phyloP scores from a whole-genome alignment of 2,113 vertebrate species.

The Phylloscopus trochilus region DNA sequence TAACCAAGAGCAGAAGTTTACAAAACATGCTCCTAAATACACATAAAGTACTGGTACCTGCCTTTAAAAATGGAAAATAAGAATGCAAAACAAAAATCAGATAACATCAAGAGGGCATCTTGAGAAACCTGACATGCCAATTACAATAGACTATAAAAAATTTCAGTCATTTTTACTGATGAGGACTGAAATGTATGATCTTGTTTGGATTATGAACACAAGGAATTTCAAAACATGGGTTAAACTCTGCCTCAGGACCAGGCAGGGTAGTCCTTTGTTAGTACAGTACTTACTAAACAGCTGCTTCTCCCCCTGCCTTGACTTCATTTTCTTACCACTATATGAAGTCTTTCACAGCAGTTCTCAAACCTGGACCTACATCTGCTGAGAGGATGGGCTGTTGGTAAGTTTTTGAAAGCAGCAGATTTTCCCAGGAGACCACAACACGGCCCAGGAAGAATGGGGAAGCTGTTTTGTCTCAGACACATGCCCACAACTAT shows the following conservation, averaged over 20 bases:
- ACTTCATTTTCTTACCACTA: not conserved
- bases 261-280: not conserved
- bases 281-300: not conserved
- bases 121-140: not conserved
- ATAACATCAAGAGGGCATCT: not conserved
- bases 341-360: not conserved
- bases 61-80: not conserved
- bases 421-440: not conserved
- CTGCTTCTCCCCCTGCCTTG: not conserved
- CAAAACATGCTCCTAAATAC: not conserved
- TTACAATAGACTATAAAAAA: not conserved
- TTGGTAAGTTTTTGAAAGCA: not conserved
- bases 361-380: not conserved
- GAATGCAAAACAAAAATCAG: not conserved
- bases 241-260: not conserved
- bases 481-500: rapidly evolving
- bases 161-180: not conserved
- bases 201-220: not conserved
- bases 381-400: not conserved
- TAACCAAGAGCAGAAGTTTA: not conserved
- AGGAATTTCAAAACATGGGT: not conserved
- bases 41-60: not conserved
- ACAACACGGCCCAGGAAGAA: not conserved
- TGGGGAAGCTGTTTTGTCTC: not conserved
- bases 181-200: not conserved